Percentiles rank a stretch among this genome's conserved stretches.
These are phyloP conservation scores for Cantharis rufa DNA, from an alignment of 2,888 invertebrate genomes.

Conservation along the genomic window DNA sequence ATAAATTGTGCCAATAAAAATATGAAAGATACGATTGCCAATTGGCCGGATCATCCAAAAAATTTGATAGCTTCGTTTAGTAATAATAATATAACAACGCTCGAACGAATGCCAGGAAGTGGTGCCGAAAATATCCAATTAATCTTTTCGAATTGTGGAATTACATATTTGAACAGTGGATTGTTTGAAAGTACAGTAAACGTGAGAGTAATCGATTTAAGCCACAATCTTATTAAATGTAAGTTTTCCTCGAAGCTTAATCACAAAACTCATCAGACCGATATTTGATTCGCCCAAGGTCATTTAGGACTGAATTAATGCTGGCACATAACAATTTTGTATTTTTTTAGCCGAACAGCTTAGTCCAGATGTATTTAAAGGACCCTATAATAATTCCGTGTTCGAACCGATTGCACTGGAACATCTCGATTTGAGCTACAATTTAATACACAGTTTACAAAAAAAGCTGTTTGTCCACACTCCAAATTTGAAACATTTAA, in stretches of 20 bases:
- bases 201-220: conserved; percentile 62
- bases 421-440: conserved; percentile 66
- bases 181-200: conserved; percentile 59
- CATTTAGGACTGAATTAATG: not conserved
- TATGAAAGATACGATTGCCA: conserved; percentile 45
- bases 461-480: conserved; percentile 67
- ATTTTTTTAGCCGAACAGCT: conserved; percentile 61
- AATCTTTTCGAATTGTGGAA: conserved; percentile 60
- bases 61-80: conserved; percentile 62
- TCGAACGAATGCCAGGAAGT: conserved; percentile 57
- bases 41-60: conserved; percentile 50
- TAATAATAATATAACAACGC: conserved; percentile 59
- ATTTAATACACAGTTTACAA: conserved; percentile 66
- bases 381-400: conserved; percentile 60
- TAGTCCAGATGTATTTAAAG: conserved; percentile 68
- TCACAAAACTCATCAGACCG: not conserved
- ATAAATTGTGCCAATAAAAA: conserved; percentile 45
- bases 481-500: conserved; percentile 63
- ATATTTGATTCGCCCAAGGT: not conserved
- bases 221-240: conserved; percentile 63
- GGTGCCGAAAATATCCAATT: conserved; percentile 58
- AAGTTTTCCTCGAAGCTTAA: conserved; percentile 31
- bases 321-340: not conserved
- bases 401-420: conserved; percentile 65
- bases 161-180: conserved; percentile 58